Evolutionary conservation across 2,113 vertebrate species (phyloP).

Genomic region (Sterna hirundo): DNA sequence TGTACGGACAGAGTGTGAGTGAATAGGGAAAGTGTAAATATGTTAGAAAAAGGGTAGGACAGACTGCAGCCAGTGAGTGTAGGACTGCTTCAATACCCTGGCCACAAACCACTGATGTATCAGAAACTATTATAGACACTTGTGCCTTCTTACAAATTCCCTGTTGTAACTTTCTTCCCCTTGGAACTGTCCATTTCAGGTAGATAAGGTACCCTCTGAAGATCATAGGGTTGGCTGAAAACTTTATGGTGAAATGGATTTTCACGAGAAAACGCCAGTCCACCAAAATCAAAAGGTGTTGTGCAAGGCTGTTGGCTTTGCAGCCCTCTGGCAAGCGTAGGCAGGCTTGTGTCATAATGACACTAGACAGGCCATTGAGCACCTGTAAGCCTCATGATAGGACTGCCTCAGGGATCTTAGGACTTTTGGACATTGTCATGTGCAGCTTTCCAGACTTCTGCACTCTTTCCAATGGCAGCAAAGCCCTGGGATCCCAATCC

Average conservation of each 20-base stretch:
- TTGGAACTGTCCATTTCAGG: neutral
- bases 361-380: neutral
- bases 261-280: neutral
- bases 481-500: neutral
- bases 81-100: neutral
- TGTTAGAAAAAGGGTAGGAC: neutral
- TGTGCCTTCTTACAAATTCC: neutral
- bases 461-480: neutral
- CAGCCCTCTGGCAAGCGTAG: neutral
- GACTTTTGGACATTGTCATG: neutral
- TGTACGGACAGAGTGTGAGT: fast-evolving
- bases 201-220: neutral
- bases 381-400: neutral
- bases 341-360: neutral
- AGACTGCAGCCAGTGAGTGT: neutral
- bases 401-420: neutral
- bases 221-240: neutral
- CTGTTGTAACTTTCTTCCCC: neutral
- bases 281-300: neutral
- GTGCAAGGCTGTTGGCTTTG: neutral
- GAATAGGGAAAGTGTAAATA: neutral
- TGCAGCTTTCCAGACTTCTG: neutral
- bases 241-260: neutral
- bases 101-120: neutral
- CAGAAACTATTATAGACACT: neutral